Percentiles rank a stretch among this genome's conserved stretches.
These are phyloP conservation scores for Vollenhovia emeryi DNA, from an alignment of 1,140 invertebrate species.

Conservation along the genomic window DNA sequence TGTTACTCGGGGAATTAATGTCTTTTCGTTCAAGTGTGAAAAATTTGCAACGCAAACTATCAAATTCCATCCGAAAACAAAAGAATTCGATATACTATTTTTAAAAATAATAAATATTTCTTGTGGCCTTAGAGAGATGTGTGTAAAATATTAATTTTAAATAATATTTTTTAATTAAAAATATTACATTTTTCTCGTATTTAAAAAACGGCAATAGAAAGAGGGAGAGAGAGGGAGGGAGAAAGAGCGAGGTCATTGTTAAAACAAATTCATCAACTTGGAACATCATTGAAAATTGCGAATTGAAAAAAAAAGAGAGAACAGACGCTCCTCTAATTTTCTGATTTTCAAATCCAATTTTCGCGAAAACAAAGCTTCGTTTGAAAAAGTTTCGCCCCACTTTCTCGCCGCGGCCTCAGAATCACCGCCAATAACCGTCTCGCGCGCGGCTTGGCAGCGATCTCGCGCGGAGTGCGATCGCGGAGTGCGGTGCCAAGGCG, in stretches of 20 bases:
- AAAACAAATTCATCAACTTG: neutral
- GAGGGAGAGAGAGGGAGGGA: neutral
- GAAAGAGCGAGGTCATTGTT: neutral
- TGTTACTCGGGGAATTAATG: neutral
- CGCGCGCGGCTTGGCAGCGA: neutral
- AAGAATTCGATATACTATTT: neutral
- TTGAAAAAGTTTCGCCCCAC: neutral
- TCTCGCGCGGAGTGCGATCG: neutral
- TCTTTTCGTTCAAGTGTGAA: neutral
- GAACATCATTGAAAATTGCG: neutral
- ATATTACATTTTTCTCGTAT: neutral
- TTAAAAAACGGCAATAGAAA: neutral
- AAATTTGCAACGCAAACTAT: neutral
- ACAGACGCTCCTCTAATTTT: neutral
- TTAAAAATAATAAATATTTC: neutral
- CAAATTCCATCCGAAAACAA: neutral
- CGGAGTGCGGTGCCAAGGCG: neutral
- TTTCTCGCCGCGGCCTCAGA: neutral
- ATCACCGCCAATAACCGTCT: neutral
- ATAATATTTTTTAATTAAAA: slow-evolving; percentile 11
- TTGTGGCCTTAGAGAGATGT: neutral
- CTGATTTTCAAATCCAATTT: neutral
- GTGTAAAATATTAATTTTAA: neutral
- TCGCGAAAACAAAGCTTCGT: slow-evolving; percentile 16
- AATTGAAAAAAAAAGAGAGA: neutral